Base-by-base conservation (phyloP, 2,888 invertebrate species). In the Orchesellides sinensis region DNA sequence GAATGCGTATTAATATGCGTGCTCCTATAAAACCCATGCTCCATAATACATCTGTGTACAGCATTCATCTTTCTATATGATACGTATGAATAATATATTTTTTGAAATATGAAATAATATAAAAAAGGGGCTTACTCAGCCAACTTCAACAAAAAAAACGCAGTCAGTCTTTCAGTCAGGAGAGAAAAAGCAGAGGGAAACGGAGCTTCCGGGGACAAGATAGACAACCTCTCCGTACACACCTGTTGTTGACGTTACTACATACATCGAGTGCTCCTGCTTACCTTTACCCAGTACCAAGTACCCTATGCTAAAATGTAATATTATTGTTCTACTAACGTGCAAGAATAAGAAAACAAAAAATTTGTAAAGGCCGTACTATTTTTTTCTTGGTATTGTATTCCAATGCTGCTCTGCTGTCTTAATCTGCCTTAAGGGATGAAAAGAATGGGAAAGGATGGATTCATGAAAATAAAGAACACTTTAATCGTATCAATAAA, bases 131-230 rank as follows among this genome's bases (percentile, higher is more conserved):
- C n/a, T 59, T 21, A 59, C n/a, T 27, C 49, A 49, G 49, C 49
- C 21, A 49, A 21, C 10, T 4, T 10, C 47, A n/a, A 8, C 17
- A 17, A 19, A n/a, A 19, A 52, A 74, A 52, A 5, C 52, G 14
- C 19, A 59, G 52, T 63, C 63, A 74, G 66, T 68, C 75, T 61
- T 47, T 47, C 40, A 49, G 65, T 77, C 77, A 59, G 66, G 63
- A 82, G 69, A 72, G 47, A 83, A 82, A 69, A 84, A 83, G 84
- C 83, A 85, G 84, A 83, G 88, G 87, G 86, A 88, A 87, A 85
- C 87, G 84, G 84, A 72, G 87, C 88, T 88, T 88, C 88, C 88
- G 88, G 88, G 88, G 88, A 88, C 87, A 86, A 83, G 85, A 85
- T 54, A 79, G 78, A 49, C 78, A 79, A 70, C 78, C 78, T 79